Evolutionary conservation across 2,888 invertebrate species (phyloP).

Genomic region (Neocrepidodera transversa): DNA sequence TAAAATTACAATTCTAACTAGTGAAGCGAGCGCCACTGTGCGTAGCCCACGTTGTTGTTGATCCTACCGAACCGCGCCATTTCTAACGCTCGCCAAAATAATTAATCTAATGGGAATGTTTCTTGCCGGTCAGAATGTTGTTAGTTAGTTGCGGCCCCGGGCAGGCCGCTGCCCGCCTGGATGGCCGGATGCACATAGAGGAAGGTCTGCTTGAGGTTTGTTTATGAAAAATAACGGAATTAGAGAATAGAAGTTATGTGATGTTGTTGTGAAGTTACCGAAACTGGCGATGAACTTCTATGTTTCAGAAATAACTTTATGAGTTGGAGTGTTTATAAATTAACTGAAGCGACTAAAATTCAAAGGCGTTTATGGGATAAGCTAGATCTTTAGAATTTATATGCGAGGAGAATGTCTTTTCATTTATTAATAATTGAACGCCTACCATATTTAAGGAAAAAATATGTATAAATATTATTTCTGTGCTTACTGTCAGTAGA

Average conservation of each 20-base stretch:
- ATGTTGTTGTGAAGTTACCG: background rate
- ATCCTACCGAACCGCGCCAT: slow-evolving; percentile 10
- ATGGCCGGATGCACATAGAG: background rate
- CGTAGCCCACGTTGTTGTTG: slow-evolving; percentile 7
- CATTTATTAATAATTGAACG: too few relatives aligned
- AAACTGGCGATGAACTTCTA: background rate
- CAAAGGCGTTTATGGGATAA: background rate
- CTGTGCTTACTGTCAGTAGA: too few relatives aligned
- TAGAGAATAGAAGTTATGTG: background rate
- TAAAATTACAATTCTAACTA: too few relatives aligned
- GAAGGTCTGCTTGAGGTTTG: slow-evolving; percentile 1
- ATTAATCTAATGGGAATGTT: slow-evolving; percentile 18
- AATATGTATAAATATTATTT: too few relatives aligned
- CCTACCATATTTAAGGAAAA: too few relatives aligned
- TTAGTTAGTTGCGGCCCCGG: background rate
- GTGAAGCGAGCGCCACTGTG: background rate
- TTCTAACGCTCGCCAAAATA: slow-evolving; percentile 19
- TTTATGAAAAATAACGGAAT: slow-evolving; percentile 4
- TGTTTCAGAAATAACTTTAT: slow-evolving; percentile 3
- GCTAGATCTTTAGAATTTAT: too few relatives aligned
- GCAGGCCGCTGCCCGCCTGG: background rate
- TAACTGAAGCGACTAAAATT: background rate
- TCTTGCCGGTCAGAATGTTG: slow-evolving; percentile 6
- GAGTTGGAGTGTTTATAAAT: background rate
- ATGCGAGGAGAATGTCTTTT: too few relatives aligned